Evolutionary conservation across 2,888 invertebrate genomes (phyloP), one percentile per base, ranked within the genome.

Genomic region (Lobophora halterata): DNA sequence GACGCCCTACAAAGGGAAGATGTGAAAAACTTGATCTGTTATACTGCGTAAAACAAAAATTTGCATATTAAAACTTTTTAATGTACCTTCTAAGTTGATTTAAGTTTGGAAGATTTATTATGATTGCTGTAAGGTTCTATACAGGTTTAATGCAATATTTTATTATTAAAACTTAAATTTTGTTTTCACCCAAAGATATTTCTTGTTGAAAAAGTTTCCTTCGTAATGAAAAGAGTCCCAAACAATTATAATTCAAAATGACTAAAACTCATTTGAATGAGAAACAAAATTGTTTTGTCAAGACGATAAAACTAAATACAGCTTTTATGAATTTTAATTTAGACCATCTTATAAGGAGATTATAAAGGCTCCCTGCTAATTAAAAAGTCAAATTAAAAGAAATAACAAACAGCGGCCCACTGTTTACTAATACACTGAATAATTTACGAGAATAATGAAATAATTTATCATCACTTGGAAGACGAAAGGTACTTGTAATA

Each of bases 321-420:
- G 63, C 66, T 75, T 69, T 67, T 41, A 65, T 59, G 71, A 79
- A 78, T 80, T 79, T 76, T 75, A 80, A 79, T 80, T 77, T 71
- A 61, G 55, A 63, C 70, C 68, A 76, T 78, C 75, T 76, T 67
- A 65, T 79, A 81, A 81, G 80, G 73, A 73, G 80, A 79, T 81
- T 77, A 71, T 62, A 65, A 71, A 71, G 65, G 65, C 70, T 68
- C 64, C 61, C 48, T 40, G 46, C 70, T 77, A 79, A 81, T 82
- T 81, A 81, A 79, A 80, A 79, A 79, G 79, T 78, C 75, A 77
- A 80, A 78, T 80, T 73, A 42, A 63, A 67, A 60, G 61, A 62
- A 57, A 56, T 56, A 64, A 68, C 69, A 56, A 66, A 42, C 30
- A 25, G 40, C 12, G 11, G 19, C 28, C 23, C 27, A 13, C 36